Evolutionary conservation across 2,797 vertebrate genomes (phyloP), one percentile per base, ranked within the genome.

Genomic region (Peromyscus eremicus): DNA sequence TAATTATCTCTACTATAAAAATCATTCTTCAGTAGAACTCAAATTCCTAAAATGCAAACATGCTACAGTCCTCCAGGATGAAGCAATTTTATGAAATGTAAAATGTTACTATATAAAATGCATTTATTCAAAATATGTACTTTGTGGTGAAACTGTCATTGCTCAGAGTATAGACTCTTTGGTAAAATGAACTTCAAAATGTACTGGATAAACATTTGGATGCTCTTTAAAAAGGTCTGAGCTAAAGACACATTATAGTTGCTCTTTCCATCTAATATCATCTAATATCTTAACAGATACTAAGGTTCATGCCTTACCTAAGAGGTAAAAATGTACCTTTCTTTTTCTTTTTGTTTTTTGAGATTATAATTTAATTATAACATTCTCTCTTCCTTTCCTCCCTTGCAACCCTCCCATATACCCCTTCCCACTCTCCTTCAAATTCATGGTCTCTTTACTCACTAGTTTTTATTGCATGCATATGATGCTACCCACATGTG

Each of bases 71-170:
- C 34, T 96, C 27, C 84, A 21, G 82, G 86, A 49, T 80, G 73
- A 64, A 76, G 29, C 37, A 91, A 89, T 85, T 93, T 80, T 1
- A 14, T 85, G 32, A 94, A 89, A 91, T 81, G 7, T 82, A 96
- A 97, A 97, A 81, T 98, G 43, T 83, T 85, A n/a, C 75, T 43
- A 68, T 70, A 94, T 91, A 60, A 92, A 95, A 89, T 97, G 60
- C 40, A 97, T 97, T 96, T 96, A 75, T 55, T 94, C 34, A 91
- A 91, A 92, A 89, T n/a, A 1, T 82, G 70, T 0, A 27, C 85
- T 91, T 40, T 85, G 97, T 55, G 62, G 3, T 87, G 43, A 96
- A 96, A 89, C 94, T 60, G n/a, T 80, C 52, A 93, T 93, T 91
- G 46, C 55, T 27, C 3, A 43, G 3, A 37, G 34, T 73, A 4